Evolutionary conservation across 2,888 invertebrate species (phyloP).

Genomic region (Teleiodes luculella): DNA sequence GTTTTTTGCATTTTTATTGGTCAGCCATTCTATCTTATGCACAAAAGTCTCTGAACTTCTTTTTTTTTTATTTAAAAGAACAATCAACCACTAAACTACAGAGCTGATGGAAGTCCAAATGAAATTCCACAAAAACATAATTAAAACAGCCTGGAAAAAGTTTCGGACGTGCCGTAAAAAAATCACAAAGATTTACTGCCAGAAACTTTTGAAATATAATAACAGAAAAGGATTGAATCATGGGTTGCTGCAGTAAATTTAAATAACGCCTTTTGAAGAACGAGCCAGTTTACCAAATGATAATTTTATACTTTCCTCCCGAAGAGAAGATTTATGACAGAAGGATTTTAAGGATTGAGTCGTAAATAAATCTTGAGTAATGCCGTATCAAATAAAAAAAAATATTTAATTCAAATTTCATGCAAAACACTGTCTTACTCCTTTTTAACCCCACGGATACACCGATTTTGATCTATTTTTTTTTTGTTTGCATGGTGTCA

Average conservation of each 20-base stretch:
- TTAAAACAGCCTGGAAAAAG: constrained; percentile 25
- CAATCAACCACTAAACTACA: too few species aligned
- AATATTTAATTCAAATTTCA: too few species aligned
- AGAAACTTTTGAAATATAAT: constrained; percentile 71
- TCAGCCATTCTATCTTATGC: too few species aligned
- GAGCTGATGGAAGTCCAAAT: too few species aligned
- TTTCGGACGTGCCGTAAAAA: constrained; percentile 62
- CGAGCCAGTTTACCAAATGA: constrained; percentile 30
- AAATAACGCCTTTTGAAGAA: constrained; percentile 36
- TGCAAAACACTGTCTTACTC: too few species aligned
- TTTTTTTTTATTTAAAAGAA: not conserved
- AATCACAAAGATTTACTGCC: constrained; percentile 64
- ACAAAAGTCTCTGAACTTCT: too few species aligned
- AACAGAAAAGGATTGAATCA: constrained; percentile 60
- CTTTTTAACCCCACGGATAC: too few species aligned
- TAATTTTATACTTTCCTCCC: constrained; percentile 45
- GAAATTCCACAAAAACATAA: not conserved
- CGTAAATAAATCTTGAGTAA: not conserved
- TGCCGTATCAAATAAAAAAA: too few species aligned
- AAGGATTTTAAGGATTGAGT: constrained; percentile 5
- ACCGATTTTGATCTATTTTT: too few species aligned
- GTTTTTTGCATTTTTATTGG: not conserved
- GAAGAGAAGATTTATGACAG: constrained; percentile 29
- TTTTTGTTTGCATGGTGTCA: too few species aligned
- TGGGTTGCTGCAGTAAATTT: constrained; percentile 60